Base-by-base conservation (phyloP, 2,113 vertebrate species). In the Laticauda laticaudata region DNA sequence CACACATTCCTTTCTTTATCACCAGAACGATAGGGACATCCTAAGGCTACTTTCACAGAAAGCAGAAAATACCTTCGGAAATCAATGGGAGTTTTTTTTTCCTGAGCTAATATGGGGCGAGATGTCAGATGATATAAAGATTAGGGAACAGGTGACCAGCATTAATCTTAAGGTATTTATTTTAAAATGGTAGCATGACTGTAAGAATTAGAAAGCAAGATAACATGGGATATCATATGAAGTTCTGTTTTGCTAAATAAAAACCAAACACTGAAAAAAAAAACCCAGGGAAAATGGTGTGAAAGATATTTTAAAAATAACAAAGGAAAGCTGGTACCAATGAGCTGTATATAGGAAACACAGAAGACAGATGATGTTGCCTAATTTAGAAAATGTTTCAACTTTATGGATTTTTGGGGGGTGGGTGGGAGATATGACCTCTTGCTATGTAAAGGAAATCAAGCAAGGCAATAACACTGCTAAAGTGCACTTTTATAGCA, bases 401-500 rank as follows among this genome's bases (percentile, higher is more conserved):
- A 26, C 14, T 8, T 12, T 51, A 75, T 21, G 61, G 61, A 3
- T 12, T 26, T 51, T 48, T 48, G 10, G 54, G 54, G 64, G 45
- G 5, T 8, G 51, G 54, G 54, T 55, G 45, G 7, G 10, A 93
- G 43, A 48, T 64, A 92, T 95, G 92, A 34, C 23, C 34, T 92
- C 64, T n/a, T 54, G 43, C 55, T 92, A 29, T 59, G 64, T 45
- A 3, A 90, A 26, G 55, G n/a, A 89, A 81, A 57, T 45, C 18
- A 91, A 85, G 43, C 0, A 61, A 61, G 92, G 91, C 43, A 54
- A 14, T 23, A 94, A 89, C 0, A 92, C 14, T 69, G 91, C 29
- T 91, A 90, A 92, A 51, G 51, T 1, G 56, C 55, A 87, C 53
- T 95, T 92, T 92, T 95, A 95, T 56, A 93, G 91, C 81, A 23